Percentiles rank a stretch among this genome's conserved stretches.
Evolutionary conservation across 2,113 vertebrate species (phyloP).

Genomic region (Amblyornis subalaris): DNA sequence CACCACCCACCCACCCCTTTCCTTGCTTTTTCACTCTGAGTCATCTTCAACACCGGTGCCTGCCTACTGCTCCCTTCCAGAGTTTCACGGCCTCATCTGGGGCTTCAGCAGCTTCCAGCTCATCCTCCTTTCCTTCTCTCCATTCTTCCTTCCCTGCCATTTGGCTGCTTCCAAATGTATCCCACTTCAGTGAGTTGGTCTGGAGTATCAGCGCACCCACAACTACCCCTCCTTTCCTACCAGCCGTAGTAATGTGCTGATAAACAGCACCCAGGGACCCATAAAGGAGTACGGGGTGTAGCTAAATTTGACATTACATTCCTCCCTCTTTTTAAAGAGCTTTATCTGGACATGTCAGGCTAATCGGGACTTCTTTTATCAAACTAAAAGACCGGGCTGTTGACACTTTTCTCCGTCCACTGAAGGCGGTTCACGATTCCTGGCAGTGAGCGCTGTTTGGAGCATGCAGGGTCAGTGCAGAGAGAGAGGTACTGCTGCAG

Average conservation of each 20-base stretch:
- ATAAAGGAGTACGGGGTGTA: background rate
- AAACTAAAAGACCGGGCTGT: background rate
- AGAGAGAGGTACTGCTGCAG: background rate
- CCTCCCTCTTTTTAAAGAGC: background rate
- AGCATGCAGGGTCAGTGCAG: background rate
- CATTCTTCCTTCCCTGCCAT: background rate
- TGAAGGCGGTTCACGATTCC: background rate
- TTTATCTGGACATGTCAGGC: background rate
- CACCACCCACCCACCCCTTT: conserved; percentile 45
- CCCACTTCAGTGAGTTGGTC: background rate
- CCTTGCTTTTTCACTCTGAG: conserved; percentile 57
- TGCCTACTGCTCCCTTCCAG: conserved; percentile 57
- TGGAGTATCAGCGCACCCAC: background rate
- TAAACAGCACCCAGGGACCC: background rate
- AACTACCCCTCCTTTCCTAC: background rate
- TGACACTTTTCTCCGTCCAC: background rate
- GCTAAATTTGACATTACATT: background rate
- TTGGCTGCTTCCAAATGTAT: background rate
- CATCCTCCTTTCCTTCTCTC: background rate
- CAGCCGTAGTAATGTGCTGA: background rate
- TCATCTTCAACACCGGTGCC: conserved; percentile 43
- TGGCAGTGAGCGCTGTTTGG: background rate
- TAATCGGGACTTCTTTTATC: background rate
- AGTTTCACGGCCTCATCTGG: conserved; percentile 42
- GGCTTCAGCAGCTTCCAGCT: conserved; percentile 18